Evolutionary conservation across 2,113 vertebrate genomes (phyloP).

Genomic region (Crypturellus undulatus): DNA sequence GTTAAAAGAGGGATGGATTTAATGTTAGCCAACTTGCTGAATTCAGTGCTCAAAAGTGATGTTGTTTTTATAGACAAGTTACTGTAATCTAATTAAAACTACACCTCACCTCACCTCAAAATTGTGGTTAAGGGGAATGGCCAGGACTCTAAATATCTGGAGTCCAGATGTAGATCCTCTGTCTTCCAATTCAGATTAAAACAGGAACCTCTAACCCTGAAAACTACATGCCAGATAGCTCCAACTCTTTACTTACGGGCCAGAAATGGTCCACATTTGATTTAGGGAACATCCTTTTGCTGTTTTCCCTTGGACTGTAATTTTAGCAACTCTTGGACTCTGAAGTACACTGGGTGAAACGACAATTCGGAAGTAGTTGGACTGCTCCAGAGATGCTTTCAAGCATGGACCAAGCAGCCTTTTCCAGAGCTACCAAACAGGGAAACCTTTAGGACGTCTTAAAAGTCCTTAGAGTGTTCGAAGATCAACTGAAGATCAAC

Average conservation of each 20-base stretch:
- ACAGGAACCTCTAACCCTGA: background rate
- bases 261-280: background rate
- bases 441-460: no score
- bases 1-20: background rate
- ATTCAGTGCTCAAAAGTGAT: fast-evolving
- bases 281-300: background rate
- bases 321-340: background rate
- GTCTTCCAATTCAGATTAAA: background rate
- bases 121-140: background rate
- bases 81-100: background rate
- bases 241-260: background rate
- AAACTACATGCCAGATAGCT: fast-evolving
- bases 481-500: fast-evolving
- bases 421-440: no score
- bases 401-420: background rate
- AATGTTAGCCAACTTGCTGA: background rate
- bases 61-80: background rate
- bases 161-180: background rate
- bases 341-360: no score
- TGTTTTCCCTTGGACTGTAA: background rate
- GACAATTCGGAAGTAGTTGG: background rate
- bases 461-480: background rate
- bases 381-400: background rate
- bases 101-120: background rate
- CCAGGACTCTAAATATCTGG: background rate